These are phyloP conservation scores for Rhabditophanes sp. DNA, from an alignment of 2,888 invertebrate species.

Conservation along the genomic window DNA sequence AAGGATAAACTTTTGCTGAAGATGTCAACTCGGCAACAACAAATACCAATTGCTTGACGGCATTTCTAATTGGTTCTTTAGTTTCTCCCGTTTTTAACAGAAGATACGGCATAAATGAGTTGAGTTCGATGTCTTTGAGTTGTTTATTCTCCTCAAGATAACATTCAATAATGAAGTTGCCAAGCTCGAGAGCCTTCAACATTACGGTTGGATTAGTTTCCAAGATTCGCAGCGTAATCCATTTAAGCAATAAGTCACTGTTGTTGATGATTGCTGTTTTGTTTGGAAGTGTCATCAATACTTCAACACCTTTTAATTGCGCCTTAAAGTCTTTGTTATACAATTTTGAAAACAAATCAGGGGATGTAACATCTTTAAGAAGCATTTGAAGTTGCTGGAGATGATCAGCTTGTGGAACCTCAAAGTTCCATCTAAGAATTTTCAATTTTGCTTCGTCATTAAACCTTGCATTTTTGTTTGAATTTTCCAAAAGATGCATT, in stretches of 20 bases:
- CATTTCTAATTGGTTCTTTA: conserved; percentile 79
- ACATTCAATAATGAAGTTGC: conserved; percentile 53
- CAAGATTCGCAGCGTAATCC: conserved; percentile 87
- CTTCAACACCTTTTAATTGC: conserved; percentile 84
- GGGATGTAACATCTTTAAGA: conserved; percentile 78
- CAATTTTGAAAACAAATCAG: conserved; percentile 69
- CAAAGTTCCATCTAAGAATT: conserved; percentile 42
- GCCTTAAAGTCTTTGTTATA: conserved; percentile 84
- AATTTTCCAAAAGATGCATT: too few relatives aligned
- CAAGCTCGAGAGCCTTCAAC: conserved; percentile 73
- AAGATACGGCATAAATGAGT: conserved; percentile 81
- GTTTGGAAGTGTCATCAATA: too few relatives aligned
- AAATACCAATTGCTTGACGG: conserved; percentile 67
- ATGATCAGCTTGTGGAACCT: conserved; percentile 72
- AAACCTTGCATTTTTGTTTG: too few relatives aligned
- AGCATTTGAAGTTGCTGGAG: conserved; percentile 75
- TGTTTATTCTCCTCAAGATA: conserved; percentile 63
- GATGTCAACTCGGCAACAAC: conserved; percentile 72
- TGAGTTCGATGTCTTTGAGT: conserved; percentile 74
- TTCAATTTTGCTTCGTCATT: too few relatives aligned
- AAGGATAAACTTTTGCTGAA: conserved; percentile 69
- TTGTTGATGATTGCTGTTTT: conserved; percentile 74
- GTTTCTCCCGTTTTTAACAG: conserved; percentile 87
- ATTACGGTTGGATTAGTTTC: conserved; percentile 95
- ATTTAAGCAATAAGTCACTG: conserved; percentile 82